Conservation (phyloP, 2,113 vertebrate species). For the Camelus bactrianus region DNA sequence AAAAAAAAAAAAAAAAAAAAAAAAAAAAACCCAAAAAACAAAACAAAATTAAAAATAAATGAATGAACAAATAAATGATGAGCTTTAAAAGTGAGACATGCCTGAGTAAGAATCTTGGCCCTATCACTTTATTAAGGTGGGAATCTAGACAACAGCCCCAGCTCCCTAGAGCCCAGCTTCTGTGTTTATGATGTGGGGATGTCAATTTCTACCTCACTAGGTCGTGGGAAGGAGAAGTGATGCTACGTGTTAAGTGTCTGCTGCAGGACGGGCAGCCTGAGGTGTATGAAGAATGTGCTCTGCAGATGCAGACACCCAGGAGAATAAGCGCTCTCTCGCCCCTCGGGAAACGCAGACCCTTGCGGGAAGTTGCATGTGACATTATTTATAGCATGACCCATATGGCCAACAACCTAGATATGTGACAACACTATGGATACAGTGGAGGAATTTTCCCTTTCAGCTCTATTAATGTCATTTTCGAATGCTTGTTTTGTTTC, state of each 20-base stretch:
- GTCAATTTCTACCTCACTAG: neutral
- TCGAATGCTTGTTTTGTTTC: conserved; percentile 3
- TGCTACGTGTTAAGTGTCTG: rapidly evolving
- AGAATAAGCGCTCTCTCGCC: neutral
- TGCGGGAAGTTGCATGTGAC: neutral
- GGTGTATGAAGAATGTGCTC: neutral
- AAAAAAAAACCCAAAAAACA: too few relatives aligned
- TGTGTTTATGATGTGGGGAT: neutral
- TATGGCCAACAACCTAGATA: neutral
- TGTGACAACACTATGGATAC: neutral
- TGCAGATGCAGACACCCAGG: neutral
- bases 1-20: too few relatives aligned
- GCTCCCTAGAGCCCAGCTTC: neutral
- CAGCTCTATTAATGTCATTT: neutral
- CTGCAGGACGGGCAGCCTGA: neutral
- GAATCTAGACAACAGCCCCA: neutral
- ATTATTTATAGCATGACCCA: neutral
- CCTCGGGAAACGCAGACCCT: neutral
- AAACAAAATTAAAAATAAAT: too few relatives aligned
- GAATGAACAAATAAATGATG: too few relatives aligned
- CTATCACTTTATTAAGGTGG: neutral
- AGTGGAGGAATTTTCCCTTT: neutral
- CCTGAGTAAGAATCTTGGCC: neutral
- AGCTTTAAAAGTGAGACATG: neutral
- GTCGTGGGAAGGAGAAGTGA: neutral